These are phyloP conservation scores for Lanius ludovicianus DNA, from an alignment of 2,113 vertebrate genomes.

Conservation along the genomic window DNA sequence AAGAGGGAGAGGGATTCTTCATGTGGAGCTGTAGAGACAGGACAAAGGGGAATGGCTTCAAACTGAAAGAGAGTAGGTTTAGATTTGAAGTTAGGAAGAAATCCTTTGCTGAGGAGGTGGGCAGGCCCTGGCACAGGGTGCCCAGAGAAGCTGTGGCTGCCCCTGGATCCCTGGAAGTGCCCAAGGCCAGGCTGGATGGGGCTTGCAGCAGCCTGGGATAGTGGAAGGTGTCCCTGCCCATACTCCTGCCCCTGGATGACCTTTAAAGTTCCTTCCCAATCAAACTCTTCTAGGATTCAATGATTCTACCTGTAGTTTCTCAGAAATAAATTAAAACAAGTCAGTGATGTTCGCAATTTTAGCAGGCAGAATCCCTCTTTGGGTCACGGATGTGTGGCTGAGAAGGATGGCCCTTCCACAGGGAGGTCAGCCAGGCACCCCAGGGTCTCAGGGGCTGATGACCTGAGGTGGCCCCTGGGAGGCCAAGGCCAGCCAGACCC, in stretches of 20 bases:
- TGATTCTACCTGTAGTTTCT: neutral
- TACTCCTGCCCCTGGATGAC: too few relatives aligned
- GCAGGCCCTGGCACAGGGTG: neutral
- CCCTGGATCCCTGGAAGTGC: neutral
- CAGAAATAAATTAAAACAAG: neutral
- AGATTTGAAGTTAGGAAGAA: neutral
- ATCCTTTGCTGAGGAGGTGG: neutral
- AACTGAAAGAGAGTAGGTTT: neutral
- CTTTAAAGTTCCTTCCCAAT: neutral
- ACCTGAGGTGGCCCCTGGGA: too few relatives aligned
- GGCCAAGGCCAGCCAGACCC: neutral
- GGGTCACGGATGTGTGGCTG: accelerated
- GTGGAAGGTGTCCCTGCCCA: neutral
- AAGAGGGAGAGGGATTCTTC: too few relatives aligned
- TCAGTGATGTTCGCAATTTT: neutral
- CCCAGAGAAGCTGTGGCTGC: neutral
- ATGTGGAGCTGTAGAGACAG: neutral
- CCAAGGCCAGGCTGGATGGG: accelerated
- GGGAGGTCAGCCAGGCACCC: neutral
- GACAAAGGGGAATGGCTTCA: neutral
- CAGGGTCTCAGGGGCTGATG: neutral
- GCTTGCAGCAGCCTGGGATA: accelerated
- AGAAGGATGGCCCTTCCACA: neutral
- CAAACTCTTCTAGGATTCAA: neutral
- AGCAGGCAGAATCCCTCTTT: neutral